Evolutionary conservation across 2,888 invertebrate species (phyloP), one percentile per base, ranked within the genome.

Genomic region (Physocephala rufipes): DNA sequence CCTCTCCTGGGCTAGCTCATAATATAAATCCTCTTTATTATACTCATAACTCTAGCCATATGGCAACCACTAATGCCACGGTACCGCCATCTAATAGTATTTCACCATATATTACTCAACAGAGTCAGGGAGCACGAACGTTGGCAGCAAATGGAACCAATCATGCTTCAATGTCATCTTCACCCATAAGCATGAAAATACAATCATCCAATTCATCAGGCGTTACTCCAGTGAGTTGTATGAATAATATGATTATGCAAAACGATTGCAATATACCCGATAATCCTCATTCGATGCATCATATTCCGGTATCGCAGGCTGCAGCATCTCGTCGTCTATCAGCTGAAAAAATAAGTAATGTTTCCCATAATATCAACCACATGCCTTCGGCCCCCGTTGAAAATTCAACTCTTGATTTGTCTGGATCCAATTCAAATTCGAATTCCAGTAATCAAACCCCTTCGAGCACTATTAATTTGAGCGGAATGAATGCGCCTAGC

Each of bases 371-470:
- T 65, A 72, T 66, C n/a, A 69, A 49, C 58, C 16, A 74, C 74
- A 12, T 67, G n/a, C 2, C 81, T 2, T 71, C 74, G 13, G 78
- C 78, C 12, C 84, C n/a, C n/a, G n/a, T 84, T 65, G 85, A 86
- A 66, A 80, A 82, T 15, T 73, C 84, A 16, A 84, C 85, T 1
- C 75, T 86, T n/a, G 86, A 86, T 76, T 74, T 86, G 53, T 86
- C 85, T 2, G 84, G 84, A 28, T 84, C 85, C 36, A 84, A 84
- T 71, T 84, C 84, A n/a, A 84, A 85, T 71, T 84, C 84, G n/a
- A 84, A 85, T 71, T 85, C 84, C 1, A 84, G 84, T 75, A 82
- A 82, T 65, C 82, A 81, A 74, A 80, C 83, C 0, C 79, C 81
- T 26, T 83, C 84, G 13, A 80, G 77, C 7, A 76, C 80, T 26